These are phyloP conservation scores for Alligator mississippiensis DNA, from an alignment of 2,113 vertebrate species.

Conservation along the genomic window DNA sequence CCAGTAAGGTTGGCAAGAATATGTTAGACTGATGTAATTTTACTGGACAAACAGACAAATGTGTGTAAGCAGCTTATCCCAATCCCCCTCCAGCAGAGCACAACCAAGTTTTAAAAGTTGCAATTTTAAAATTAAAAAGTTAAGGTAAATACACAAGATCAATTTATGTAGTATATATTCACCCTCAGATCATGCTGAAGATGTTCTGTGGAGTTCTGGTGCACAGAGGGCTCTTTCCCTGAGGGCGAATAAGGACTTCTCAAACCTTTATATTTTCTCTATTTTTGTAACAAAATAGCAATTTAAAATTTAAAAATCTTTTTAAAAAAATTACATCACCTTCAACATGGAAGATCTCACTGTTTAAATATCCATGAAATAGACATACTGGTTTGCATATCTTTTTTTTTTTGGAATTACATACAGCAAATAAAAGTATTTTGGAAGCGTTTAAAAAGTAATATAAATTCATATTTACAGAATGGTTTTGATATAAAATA, in stretches of 20 bases:
- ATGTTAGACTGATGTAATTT: conserved; percentile 73
- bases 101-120: conserved; percentile 81
- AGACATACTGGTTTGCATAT: conserved; percentile 84
- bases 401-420: conserved; percentile 75
- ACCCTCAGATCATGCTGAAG: conserved; percentile 85
- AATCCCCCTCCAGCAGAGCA: conserved; percentile 82
- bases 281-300: conserved; percentile 88
- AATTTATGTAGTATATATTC: conserved; percentile 86
- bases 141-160: conserved; percentile 84
- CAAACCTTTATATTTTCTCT: conserved; percentile 84
- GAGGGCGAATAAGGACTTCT: conserved; percentile 87
- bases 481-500: conserved; percentile 82
- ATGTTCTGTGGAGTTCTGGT: conserved; percentile 85
- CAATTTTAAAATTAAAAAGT: conserved; percentile 86
- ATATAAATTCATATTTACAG: conserved; percentile 82
- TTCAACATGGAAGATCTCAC: conserved; percentile 87
- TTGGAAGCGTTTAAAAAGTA: conserved; percentile 85
- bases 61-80: conserved; percentile 81
- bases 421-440: conserved; percentile 83
- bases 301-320: conserved; percentile 86
- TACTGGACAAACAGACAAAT: conserved; percentile 80
- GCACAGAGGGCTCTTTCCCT: conserved; percentile 89
- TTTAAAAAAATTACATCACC: conserved; percentile 85
- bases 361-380: conserved; percentile 85
- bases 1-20: conserved; percentile 68